Percentiles rank a stretch among this genome's conserved stretches.
Conservation (phyloP, 2,113 vertebrate species). For the Ameiurus melas region DNA sequence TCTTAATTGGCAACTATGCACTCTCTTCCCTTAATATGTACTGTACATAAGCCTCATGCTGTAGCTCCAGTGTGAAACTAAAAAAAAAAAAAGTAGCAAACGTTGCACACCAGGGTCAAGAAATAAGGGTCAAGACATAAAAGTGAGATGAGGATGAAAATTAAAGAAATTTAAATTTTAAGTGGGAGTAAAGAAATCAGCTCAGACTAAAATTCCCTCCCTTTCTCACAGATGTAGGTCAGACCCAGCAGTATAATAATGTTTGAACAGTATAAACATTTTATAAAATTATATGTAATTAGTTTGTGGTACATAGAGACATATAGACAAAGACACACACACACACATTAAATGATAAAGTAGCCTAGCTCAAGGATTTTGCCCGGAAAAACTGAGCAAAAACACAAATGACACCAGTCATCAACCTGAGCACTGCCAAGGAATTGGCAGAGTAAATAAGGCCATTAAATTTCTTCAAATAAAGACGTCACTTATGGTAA, state of each 20-base stretch:
- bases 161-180: background rate
- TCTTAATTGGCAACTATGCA: background rate
- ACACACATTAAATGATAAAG: conserved; percentile 20
- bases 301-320: conserved; percentile 48
- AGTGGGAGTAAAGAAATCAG: background rate
- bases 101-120: background rate
- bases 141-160: background rate
- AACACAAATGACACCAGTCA: conserved; percentile 59
- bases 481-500: conserved; percentile 50
- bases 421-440: conserved; percentile 52
- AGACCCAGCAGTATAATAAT: conserved; percentile 50
- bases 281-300: conserved; percentile 70
- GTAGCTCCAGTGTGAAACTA: background rate
- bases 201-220: conserved; percentile 67
- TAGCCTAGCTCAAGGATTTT: conserved; percentile 57
- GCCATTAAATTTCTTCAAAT: conserved; percentile 58
- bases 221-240: conserved; percentile 58
- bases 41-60: background rate
- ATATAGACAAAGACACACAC: conserved; percentile 1
- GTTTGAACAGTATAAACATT: conserved; percentile 70
- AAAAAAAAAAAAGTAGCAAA: background rate
- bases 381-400: conserved; percentile 56
- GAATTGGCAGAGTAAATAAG: conserved; percentile 59
- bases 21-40: background rate
- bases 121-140: background rate